These are phyloP conservation scores for Boleophthalmus pectinirostris DNA, from an alignment of 2,113 vertebrate genomes.

Conservation along the genomic window DNA sequence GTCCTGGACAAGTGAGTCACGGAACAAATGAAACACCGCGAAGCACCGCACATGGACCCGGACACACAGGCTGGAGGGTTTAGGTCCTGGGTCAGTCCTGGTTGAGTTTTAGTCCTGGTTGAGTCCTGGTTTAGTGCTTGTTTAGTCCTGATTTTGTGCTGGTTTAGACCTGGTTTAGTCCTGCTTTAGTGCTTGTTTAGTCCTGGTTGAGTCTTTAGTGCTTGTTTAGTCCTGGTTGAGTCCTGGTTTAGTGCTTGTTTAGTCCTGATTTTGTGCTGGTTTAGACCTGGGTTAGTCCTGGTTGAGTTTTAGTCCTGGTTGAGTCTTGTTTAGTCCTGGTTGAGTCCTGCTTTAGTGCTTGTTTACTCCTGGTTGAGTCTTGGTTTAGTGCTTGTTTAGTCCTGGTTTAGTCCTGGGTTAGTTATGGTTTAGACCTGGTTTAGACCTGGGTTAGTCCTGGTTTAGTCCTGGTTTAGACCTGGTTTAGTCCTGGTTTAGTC, in stretches of 20 bases:
- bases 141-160: neutral
- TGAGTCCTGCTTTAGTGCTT: no score
- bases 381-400: no score
- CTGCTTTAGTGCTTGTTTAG: neutral
- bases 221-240: neutral
- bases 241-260: neutral
- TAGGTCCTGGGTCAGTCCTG: neutral
- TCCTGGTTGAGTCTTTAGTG: neutral
- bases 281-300: neutral
- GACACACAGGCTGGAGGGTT: neutral
- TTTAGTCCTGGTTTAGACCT: no score
- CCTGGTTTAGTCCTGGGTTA: neutral
- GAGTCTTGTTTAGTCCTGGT: no score
- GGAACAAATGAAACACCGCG: no score
- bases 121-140: neutral
- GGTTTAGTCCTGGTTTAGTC: no score
- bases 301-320: neutral
- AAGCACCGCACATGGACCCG: neutral
- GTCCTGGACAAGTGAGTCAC: conserved; percentile 89
- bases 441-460: no score
- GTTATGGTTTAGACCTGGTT: no score
- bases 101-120: neutral
- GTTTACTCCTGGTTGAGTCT: no score
- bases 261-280: neutral
- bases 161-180: neutral